Percentiles rank a stretch among this genome's conserved stretches.
phyloP scores from a whole-genome alignment of 1,140 invertebrate genomes.

The Aphelenchoides besseyi region DNA sequence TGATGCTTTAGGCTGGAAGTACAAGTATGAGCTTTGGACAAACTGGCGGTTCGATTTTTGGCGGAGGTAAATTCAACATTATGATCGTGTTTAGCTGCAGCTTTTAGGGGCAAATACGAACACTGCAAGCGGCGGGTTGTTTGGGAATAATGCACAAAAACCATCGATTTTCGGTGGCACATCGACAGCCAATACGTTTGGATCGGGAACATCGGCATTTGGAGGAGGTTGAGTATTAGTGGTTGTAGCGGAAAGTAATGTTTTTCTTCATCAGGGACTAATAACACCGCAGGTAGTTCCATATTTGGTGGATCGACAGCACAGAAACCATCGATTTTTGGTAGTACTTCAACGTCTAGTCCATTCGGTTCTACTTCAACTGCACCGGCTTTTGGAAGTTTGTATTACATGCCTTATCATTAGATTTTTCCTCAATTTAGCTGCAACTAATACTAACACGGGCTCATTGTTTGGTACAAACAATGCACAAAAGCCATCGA shows the following conservation, averaged over 20 bases:
- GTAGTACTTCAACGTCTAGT: neutral
- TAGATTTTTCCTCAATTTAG: neutral
- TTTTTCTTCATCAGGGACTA: neutral
- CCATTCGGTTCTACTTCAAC: neutral
- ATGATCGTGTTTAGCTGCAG: neutral
- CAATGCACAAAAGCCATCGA: neutral
- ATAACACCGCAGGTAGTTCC: neutral
- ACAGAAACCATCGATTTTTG: neutral
- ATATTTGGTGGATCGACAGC: neutral
- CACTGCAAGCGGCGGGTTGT: slow-evolving; percentile 5
- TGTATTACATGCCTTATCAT: neutral
- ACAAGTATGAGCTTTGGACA: slow-evolving; percentile 4
- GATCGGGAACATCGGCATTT: slow-evolving; percentile 8
- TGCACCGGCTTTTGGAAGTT: neutral
- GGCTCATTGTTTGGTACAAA: neutral
- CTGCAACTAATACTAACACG: neutral
- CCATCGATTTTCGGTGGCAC: slow-evolving; percentile 13
- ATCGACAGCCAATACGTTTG: neutral
- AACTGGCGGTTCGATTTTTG: slow-evolving; percentile 6
- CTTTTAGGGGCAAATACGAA: neutral
- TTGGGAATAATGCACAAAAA: neutral
- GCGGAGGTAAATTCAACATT: neutral
- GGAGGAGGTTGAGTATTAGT: slow-evolving; percentile 4
- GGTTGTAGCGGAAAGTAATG: neutral
- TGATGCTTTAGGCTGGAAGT: slow-evolving; percentile 3